Evolutionary conservation across 2,797 vertebrate genomes (phyloP).

Genomic region (Hoplostethus atlanticus): DNA sequence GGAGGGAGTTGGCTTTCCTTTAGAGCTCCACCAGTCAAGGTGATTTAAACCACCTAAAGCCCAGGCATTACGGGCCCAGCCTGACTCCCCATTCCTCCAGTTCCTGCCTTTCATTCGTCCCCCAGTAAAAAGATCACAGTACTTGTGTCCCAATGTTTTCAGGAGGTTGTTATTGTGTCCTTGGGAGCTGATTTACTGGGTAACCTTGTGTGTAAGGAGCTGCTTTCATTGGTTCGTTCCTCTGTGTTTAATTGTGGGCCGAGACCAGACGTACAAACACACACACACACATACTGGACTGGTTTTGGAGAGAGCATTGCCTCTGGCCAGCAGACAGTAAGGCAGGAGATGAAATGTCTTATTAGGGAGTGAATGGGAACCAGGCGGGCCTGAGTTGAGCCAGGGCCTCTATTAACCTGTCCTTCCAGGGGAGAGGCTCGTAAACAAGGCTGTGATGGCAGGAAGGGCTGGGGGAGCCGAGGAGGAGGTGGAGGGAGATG

Average conservation of each 20-base stretch:
- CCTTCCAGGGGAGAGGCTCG: slow-evolving; percentile 72
- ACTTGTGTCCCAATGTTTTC: slow-evolving; percentile 70
- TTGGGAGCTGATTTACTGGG: slow-evolving; percentile 78
- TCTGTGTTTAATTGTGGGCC: slow-evolving; percentile 69
- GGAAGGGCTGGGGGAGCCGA: slow-evolving; percentile 50
- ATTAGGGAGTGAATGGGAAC: slow-evolving; percentile 77
- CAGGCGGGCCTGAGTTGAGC: slow-evolving; percentile 75
- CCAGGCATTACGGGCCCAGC: slow-evolving; percentile 51
- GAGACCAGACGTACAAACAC: slow-evolving; percentile 11
- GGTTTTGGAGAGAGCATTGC: slow-evolving; percentile 42
- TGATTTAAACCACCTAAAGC: slow-evolving; percentile 82
- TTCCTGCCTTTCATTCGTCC: slow-evolving; percentile 76
- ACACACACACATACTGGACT: slow-evolving; percentile 14
- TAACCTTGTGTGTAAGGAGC: slow-evolving; percentile 61
- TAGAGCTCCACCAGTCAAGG: slow-evolving; percentile 77
- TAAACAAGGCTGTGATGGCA: slow-evolving; percentile 74
- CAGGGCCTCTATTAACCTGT: slow-evolving; percentile 80
- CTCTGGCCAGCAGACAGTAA: slow-evolving; percentile 57
- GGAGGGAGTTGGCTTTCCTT: slow-evolving; percentile 69
- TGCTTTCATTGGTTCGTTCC: slow-evolving; percentile 66
- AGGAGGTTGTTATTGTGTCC: slow-evolving; percentile 75
- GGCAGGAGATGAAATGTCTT: slow-evolving; percentile 81
- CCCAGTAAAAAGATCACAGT: slow-evolving; percentile 79
- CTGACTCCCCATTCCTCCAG: slow-evolving; percentile 60
- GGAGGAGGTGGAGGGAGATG: slow-evolving; percentile 46